Evolutionary conservation across 2,888 invertebrate species (phyloP).

Genomic region (Laspeyria flexula): DNA sequence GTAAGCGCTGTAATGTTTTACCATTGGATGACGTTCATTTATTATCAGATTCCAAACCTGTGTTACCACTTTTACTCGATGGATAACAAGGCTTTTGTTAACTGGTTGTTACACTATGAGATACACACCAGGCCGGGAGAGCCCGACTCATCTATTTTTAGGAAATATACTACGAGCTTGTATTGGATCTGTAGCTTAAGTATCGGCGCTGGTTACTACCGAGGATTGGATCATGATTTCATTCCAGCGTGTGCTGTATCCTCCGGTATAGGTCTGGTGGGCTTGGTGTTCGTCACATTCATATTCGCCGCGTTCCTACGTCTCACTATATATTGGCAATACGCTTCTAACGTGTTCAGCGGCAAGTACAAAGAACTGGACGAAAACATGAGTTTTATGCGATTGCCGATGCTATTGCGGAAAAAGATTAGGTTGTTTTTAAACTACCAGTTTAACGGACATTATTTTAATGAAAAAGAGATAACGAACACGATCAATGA

Average conservation of each 20-base stretch:
- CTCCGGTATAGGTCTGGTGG: conserved; percentile 49
- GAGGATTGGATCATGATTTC: conserved; percentile 45
- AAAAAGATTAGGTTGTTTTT: conserved; percentile 61
- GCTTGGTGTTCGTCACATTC: conserved; percentile 57
- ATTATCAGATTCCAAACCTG: conserved; percentile 64
- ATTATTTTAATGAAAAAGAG: conserved; percentile 60
- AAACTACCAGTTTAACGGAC: conserved; percentile 65
- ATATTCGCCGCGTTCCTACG: conserved; percentile 55
- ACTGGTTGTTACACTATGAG: too few relatives aligned
- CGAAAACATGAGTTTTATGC: conserved; percentile 57
- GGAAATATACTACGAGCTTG: conserved; percentile 60
- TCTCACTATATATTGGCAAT: conserved; percentile 54
- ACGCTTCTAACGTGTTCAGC: conserved; percentile 53
- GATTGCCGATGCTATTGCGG: conserved; percentile 55
- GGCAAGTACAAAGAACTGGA: conserved; percentile 58
- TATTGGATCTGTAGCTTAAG: conserved; percentile 56
- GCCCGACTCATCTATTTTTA: conserved; percentile 23
- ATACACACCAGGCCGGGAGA: too few relatives aligned
- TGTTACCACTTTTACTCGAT: conserved; percentile 45
- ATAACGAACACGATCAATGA: conserved; percentile 68
- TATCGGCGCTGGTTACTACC: conserved; percentile 59
- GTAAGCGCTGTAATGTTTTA: conserved; percentile 54
- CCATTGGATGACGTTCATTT: conserved; percentile 67
- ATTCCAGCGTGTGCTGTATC: conserved; percentile 53
- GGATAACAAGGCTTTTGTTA: conserved; percentile 16